These are phyloP conservation scores for Spinibarbus caldwelli DNA, from an alignment of 2,797 vertebrate genomes.

Conservation along the genomic window DNA sequence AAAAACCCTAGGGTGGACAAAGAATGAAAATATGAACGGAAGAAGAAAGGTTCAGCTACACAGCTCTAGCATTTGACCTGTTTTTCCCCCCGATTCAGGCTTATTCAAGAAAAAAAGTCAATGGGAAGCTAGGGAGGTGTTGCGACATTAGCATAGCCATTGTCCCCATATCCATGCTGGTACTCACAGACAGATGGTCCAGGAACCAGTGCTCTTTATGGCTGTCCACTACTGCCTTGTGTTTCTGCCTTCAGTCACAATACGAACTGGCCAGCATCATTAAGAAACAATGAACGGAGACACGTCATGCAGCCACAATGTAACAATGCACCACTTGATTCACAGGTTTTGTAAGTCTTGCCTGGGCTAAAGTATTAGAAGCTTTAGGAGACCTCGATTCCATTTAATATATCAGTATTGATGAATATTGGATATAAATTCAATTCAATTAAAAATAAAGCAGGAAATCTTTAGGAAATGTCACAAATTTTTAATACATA, in stretches of 20 bases:
- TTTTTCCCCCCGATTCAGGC: background rate
- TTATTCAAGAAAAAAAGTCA: constrained; percentile 26
- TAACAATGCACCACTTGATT: constrained; percentile 15
- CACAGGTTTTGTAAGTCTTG: background rate
- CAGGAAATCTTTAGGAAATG: background rate
- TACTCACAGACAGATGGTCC: constrained; percentile 67
- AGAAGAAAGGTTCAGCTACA: background rate
- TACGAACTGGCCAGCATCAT: constrained; percentile 28
- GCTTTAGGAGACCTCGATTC: no score
- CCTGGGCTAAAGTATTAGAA: background rate
- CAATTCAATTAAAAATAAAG: background rate
- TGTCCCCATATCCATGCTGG: constrained; percentile 47
- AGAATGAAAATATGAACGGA: background rate
- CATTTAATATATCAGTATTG: background rate
- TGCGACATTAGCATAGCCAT: constrained; percentile 62
- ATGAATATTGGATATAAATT: background rate
- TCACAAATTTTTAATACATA: background rate
- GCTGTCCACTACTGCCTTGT: constrained; percentile 20
- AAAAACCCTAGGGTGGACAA: background rate
- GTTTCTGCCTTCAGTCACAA: constrained; percentile 15
- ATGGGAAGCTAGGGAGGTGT: constrained; percentile 40
- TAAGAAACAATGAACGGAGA: constrained; percentile 42
- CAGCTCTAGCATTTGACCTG: background rate
- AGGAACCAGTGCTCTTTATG: constrained; percentile 51
- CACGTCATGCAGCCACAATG: constrained; percentile 6